These are phyloP conservation scores for Megalurothrips usitatus DNA, from an alignment of 2,888 invertebrate genomes.

Conservation along the genomic window DNA sequence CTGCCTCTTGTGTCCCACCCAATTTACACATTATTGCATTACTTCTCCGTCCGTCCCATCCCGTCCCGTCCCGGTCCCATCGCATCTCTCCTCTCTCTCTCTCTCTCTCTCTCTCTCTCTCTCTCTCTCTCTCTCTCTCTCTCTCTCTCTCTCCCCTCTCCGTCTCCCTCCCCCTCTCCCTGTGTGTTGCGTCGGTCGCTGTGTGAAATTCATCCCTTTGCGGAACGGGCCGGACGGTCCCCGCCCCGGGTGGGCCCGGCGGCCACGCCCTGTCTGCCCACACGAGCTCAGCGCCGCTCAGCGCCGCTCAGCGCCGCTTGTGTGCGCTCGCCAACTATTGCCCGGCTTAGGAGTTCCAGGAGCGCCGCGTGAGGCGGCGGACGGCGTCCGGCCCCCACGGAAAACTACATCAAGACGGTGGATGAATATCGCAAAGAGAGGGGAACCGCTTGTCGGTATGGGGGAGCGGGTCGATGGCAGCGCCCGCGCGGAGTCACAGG, in stretches of 20 bases:
- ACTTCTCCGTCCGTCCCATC: background rate
- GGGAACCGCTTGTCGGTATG: too few relatives aligned
- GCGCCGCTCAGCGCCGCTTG: background rate
- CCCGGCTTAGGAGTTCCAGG: too few relatives aligned
- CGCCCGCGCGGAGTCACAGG: too few relatives aligned
- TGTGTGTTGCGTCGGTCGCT: background rate
- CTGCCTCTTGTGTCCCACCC: background rate
- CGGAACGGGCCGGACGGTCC: background rate
- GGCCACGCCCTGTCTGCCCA: background rate
- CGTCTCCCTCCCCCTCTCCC: background rate
- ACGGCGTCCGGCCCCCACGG: too few relatives aligned
- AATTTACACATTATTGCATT: constrained; percentile 13
- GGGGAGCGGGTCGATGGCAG: too few relatives aligned
- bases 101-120: background rate
- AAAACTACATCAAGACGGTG: too few relatives aligned
- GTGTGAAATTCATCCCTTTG: constrained; percentile 21
- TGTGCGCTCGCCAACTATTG: too few relatives aligned
- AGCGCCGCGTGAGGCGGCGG: too few relatives aligned
- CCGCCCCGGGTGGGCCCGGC: background rate
- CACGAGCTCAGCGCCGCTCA: background rate
- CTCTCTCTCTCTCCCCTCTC: too few relatives aligned
- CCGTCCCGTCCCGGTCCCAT: background rate
- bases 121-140: background rate
- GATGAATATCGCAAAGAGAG: too few relatives aligned
- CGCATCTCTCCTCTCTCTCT: constrained; percentile 1